Conservation (phyloP, 2,888 invertebrate genomes). For the Incurvaria masculella region DNA sequence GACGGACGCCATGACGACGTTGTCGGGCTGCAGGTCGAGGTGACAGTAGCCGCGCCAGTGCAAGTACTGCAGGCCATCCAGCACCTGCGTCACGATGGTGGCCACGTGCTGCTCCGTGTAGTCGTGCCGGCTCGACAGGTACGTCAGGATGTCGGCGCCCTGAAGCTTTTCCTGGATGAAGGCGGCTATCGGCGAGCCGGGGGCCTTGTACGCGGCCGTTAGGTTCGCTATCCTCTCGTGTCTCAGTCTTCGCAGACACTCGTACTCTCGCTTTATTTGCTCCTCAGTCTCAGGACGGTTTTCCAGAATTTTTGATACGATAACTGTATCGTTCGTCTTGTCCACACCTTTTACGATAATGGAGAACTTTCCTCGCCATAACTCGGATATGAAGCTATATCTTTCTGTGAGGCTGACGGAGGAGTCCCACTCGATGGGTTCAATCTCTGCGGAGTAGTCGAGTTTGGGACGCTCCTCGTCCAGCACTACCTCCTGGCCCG, state of each 20-base stretch:
- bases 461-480: constrained; percentile 64
- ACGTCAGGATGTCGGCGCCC: constrained; percentile 89
- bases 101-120: constrained; percentile 93
- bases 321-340: constrained; percentile 68
- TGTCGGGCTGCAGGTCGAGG: constrained; percentile 90
- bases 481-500: constrained; percentile 65
- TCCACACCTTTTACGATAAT: constrained; percentile 81
- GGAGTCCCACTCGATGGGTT: constrained; percentile 70
- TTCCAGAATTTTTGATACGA: constrained; percentile 83
- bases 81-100: constrained; percentile 77
- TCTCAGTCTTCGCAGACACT: constrained; percentile 73
- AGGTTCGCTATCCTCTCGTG: constrained; percentile 86
- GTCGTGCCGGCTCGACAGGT: constrained; percentile 82
- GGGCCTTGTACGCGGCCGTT: constrained; percentile 67
- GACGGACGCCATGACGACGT: constrained; percentile 87
- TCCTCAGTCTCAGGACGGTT: constrained; percentile 62
- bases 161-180: constrained; percentile 81
- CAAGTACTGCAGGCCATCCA: constrained; percentile 90
- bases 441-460: constrained; percentile 72
- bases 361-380: constrained; percentile 83
- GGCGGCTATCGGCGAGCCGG: constrained; percentile 65
- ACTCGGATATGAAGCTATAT: constrained; percentile 83
- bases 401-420: constrained; percentile 67
- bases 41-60: constrained; percentile 93
- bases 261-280: constrained; percentile 75